Percentiles rank a stretch among this genome's conserved stretches.
phyloP scores from a whole-genome alignment of 2,888 invertebrate genomes.

The Watsonalla cultraria region DNA sequence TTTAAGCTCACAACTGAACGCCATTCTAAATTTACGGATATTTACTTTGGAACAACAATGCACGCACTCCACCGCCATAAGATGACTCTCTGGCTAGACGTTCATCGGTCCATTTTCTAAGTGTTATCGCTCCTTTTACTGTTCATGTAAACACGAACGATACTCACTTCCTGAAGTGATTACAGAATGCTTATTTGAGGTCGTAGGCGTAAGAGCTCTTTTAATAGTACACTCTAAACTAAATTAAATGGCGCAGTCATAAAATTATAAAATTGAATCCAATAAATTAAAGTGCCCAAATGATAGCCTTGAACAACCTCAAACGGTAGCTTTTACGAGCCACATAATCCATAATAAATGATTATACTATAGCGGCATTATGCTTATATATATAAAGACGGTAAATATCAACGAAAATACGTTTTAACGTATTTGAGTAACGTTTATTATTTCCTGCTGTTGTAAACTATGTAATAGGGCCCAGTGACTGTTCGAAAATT shows the following conservation, averaged over 20 bases:
- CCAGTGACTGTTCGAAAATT: too few species aligned
- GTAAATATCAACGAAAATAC: too few species aligned
- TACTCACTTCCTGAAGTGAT: conserved; percentile 24
- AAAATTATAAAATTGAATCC: too few species aligned
- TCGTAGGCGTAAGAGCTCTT: too few species aligned
- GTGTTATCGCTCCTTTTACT: conserved; percentile 9
- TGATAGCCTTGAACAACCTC: not conserved
- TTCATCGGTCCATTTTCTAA: conserved; percentile 18
- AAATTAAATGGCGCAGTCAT: conserved; percentile 5
- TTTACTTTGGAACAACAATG: conserved; percentile 54
- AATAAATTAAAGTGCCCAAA: conserved; percentile 7
- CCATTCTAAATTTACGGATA: conserved; percentile 52
- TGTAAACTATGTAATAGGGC: too few species aligned
- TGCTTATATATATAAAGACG: too few species aligned
- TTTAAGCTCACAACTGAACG: conserved; percentile 37
- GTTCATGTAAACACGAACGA: conserved; percentile 18
- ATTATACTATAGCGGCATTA: too few species aligned
- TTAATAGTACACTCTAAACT: conserved; percentile 1
- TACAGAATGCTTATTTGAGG: too few species aligned
- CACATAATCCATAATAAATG: too few species aligned
- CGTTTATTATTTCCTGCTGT: too few species aligned
- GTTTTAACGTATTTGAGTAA: too few species aligned
- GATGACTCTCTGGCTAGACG: conserved; percentile 41
- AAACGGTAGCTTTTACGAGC: too few species aligned
- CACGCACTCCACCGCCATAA: conserved; percentile 39